Base-by-base conservation (phyloP, 2,113 vertebrate genomes). In the Pterophyllum scalare region DNA sequence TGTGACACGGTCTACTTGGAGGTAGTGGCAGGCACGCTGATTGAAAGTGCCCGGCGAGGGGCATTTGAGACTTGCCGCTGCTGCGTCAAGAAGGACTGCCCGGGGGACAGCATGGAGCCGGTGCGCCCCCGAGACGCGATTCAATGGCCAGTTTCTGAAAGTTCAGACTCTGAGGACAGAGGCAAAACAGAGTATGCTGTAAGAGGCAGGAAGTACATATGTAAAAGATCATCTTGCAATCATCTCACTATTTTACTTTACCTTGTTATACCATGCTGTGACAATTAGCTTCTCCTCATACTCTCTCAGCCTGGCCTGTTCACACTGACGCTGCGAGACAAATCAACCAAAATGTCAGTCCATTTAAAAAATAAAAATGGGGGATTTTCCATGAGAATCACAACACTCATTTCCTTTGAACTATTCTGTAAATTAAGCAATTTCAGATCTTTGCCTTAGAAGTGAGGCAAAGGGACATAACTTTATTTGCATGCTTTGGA, bases 181-280 rank as follows among this genome's bases (percentile, higher is more conserved):
- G 24, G 79, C 17, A 61, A 4, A 2, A 11, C 17, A 56, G 19
- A 3, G 11, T 1, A 59, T 7, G 12, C 12, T 10, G 17, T 24
- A 26, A 83, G 61, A 38, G 49, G 22, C 35, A 64, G 26, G 5
- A 64, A 10, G 11, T 3, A n/a, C 58, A 72, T 46, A 31, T 15
- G 20, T 2, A 59, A 49, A 13, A 5, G 26, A 17, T 13, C 35
- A 57, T 58, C 24, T 72, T 46, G 5, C 12, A 1, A 10, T 19
- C 13, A 24, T 64, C 40, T 17, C 0, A 24, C 38, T 67, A 24
- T 67, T 49, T 26, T 0, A 33, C 46, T 74, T 85, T 88, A 99
- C 98, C 97, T 98, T 98, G 93, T 99, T 99, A 89, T 99, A 98
- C 98, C 98, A 99, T 0, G 98, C 98, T 22, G 98, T 97, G 28